These are phyloP conservation scores for Zootermopsis nevadensis DNA, from an alignment of 2,888 invertebrate genomes.

Conservation along the genomic window DNA sequence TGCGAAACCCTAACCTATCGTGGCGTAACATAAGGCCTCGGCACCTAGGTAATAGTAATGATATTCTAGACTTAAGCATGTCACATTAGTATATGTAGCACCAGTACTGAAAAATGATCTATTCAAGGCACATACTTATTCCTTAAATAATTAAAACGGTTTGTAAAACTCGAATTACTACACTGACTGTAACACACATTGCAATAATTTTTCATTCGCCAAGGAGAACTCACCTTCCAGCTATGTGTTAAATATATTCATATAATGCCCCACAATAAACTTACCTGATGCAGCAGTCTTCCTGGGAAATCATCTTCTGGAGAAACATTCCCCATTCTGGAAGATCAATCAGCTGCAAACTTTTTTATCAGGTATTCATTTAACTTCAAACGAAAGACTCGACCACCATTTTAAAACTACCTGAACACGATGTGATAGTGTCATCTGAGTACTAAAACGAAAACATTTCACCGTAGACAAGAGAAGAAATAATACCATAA, in stretches of 20 bases:
- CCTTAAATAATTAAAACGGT: not conserved
- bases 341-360: not conserved
- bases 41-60: no score
- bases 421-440: not conserved
- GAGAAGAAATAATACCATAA: not conserved
- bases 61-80: no score
- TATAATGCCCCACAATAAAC: not conserved
- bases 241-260: not conserved
- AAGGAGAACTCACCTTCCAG: not conserved
- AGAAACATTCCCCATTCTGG: constrained; percentile 73
- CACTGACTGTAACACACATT: not conserved
- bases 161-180: not conserved
- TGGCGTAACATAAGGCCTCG: no score
- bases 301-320: constrained; percentile 86
- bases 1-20: no score
- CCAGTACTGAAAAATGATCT: no score
- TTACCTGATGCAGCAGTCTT: constrained; percentile 79
- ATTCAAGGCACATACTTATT: not conserved
- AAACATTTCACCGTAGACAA: not conserved
- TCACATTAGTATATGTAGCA: no score
- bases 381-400: not conserved
- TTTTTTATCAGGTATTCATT: not conserved
- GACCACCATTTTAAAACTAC: not conserved
- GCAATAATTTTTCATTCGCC: not conserved
- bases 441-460: not conserved